These are phyloP conservation scores for Pseudoips prasinana DNA, from an alignment of 2,888 invertebrate species.

Conservation along the genomic window DNA sequence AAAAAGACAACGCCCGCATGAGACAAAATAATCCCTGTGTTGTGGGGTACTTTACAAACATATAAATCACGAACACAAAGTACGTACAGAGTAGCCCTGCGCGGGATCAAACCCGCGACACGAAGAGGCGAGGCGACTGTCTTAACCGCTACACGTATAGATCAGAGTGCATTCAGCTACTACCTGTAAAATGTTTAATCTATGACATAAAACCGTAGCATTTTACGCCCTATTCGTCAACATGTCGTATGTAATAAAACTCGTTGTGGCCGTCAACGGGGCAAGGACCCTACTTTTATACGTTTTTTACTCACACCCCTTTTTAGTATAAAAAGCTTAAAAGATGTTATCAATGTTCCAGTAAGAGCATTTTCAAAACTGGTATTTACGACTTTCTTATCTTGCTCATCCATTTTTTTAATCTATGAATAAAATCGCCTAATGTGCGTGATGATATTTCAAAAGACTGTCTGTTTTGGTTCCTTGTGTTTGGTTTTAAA, in stretches of 20 bases:
- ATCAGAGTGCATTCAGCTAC: too few species aligned
- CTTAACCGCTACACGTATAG: too few species aligned
- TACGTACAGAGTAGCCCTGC: too few species aligned
- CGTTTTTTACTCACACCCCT: constrained; percentile 55
- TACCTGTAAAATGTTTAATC: constrained; percentile 24
- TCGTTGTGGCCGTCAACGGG: constrained; percentile 60
- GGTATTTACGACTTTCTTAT: constrained; percentile 61
- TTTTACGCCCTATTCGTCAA: constrained; percentile 65
- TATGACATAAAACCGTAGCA: constrained; percentile 42
- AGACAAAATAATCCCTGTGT: too few species aligned
- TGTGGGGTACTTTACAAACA: too few species aligned
- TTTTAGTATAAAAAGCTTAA: constrained; percentile 54
- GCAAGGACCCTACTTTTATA: constrained; percentile 61
- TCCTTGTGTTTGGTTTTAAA: constrained; percentile 11
- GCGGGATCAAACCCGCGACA: too few species aligned
- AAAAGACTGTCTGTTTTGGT: constrained; percentile 20
- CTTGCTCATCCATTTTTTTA: constrained; percentile 40
- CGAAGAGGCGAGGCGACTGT: too few species aligned
- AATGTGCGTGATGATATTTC: constrained; percentile 39
- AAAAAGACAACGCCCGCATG: too few species aligned
- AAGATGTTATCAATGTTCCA: constrained; percentile 54
- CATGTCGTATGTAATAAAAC: constrained; percentile 69
- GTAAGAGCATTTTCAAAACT: constrained; percentile 55
- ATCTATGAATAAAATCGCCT: constrained; percentile 31
- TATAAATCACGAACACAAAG: too few species aligned